Conservation (phyloP, 2,888 invertebrate species). For the Andrena dorsata region DNA sequence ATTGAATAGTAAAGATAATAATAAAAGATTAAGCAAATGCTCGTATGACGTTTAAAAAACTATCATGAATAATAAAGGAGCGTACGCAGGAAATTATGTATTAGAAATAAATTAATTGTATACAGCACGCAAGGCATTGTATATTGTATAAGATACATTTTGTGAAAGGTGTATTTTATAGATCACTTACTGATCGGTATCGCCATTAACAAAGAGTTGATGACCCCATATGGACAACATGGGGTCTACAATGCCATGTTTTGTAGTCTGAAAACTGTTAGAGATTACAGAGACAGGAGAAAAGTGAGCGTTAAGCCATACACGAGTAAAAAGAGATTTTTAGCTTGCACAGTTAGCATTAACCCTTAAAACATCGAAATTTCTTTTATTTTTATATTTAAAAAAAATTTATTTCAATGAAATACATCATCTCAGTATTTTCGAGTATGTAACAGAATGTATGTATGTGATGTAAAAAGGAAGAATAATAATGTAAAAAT, state of each 20-base stretch:
- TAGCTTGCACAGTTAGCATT: constrained; percentile 61
- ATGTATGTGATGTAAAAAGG: constrained; percentile 14
- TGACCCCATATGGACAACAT: constrained; percentile 99
- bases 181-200: constrained; percentile 97
- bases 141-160: constrained; percentile 66
- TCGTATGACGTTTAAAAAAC: constrained; percentile 20
- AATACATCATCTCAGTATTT: constrained; percentile 34
- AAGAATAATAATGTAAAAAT: constrained; percentile 43
- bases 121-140: constrained; percentile 61
- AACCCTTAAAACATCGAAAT: constrained; percentile 68
- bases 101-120: constrained; percentile 35
- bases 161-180: constrained; percentile 77
- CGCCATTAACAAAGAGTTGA: constrained; percentile 98
- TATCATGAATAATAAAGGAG: constrained; percentile 29
- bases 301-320: constrained; percentile 73
- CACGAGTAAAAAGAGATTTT: constrained; percentile 68
- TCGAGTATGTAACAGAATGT: constrained; percentile 42
- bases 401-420: constrained; percentile 13
- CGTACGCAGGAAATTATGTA: constrained; percentile 45
- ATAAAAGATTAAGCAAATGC: constrained; percentile 39
- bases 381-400: constrained; percentile 16
- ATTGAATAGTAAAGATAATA: constrained; percentile 37
- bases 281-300: constrained; percentile 83
- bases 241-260: constrained; percentile 99
- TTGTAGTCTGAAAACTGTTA: constrained; percentile 88